Conservation (phyloP, 2,797 vertebrate genomes). For the Enoplosus armatus region DNA sequence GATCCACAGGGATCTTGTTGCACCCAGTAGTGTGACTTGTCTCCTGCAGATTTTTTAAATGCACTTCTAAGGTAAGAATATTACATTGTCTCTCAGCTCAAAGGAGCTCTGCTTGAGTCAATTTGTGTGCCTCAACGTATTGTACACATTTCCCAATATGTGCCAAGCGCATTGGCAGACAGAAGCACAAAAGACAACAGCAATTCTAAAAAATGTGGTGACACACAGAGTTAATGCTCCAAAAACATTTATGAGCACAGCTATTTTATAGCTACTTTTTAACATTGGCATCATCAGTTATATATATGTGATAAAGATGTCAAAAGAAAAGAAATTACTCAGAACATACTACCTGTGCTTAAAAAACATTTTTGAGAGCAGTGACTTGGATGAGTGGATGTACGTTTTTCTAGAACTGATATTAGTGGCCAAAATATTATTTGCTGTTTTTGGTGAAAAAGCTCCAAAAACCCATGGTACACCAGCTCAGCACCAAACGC, state of each 20-base stretch:
- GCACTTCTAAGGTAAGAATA: conserved; percentile 11
- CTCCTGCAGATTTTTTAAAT: conserved; percentile 27
- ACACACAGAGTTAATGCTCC: conserved; percentile 2
- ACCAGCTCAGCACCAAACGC: not conserved
- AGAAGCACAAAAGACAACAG: conserved; percentile 21
- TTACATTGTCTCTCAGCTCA: conserved; percentile 22
- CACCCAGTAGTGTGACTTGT: conserved; percentile 3
- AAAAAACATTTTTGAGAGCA: not conserved
- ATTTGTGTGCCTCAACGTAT: conserved; percentile 24
- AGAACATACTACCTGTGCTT: not conserved
- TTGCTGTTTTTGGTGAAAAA: not conserved
- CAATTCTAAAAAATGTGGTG: conserved; percentile 7
- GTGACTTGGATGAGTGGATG: not conserved
- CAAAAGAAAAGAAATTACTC: not conserved
- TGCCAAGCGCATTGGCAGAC: conserved; percentile 28
- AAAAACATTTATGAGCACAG: conserved; percentile 18
- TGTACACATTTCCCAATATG: conserved; percentile 8
- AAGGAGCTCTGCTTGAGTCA: conserved; percentile 26
- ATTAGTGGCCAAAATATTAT: not conserved
- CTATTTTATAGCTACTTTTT: conserved; percentile 1
- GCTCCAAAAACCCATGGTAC: not conserved
- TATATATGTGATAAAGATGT: conserved; percentile 12
- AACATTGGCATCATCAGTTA: not conserved
- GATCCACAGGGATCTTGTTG: conserved; percentile 20
- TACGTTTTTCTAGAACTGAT: not conserved